A percentile compares a stretch with the other conserved stretches of the same genome.
Evolutionary conservation across 2,888 invertebrate genomes (phyloP).

Genomic region (Caenorhabditis japonica): DNA sequence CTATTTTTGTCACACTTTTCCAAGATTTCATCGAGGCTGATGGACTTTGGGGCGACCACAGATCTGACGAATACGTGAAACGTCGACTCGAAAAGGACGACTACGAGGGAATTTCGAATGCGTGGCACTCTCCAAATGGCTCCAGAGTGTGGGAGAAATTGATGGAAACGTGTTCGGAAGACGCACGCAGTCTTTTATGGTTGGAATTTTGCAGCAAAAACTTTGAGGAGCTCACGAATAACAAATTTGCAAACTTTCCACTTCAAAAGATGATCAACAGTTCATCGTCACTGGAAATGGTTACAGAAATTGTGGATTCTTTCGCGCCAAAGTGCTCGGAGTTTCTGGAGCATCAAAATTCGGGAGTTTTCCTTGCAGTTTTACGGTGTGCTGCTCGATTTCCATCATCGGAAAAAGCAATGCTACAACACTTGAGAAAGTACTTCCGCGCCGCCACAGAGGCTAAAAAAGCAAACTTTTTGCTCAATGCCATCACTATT

Average conservation of each 20-base stretch:
- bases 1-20: conserved; percentile 42
- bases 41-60: conserved; percentile 29
- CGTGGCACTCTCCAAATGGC: conserved; percentile 46
- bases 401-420: conserved; percentile 39
- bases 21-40: conserved; percentile 56
- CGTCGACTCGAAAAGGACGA: conserved; percentile 35
- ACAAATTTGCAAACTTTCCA: conserved; percentile 54
- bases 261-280: conserved; percentile 55
- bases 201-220: conserved; percentile 39
- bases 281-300: conserved; percentile 50
- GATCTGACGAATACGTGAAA: conserved; percentile 39
- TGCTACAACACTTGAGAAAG: conserved; percentile 50
- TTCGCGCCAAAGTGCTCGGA: conserved; percentile 47
- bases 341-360: conserved; percentile 41
- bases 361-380: conserved; percentile 44
- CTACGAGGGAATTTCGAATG: conserved; percentile 18
- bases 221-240: conserved; percentile 29
- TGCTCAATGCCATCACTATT: conserved; percentile 60
- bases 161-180: conserved; percentile 43
- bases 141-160: conserved; percentile 65
- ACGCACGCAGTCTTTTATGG: conserved; percentile 41
- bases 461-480: conserved; percentile 52
- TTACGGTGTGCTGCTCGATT: conserved; percentile 41
- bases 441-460: conserved; percentile 51
- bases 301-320: conserved; percentile 56